Evolutionary conservation across 2,797 vertebrate species (phyloP).

Genomic region (Danio aesculapii): DNA sequence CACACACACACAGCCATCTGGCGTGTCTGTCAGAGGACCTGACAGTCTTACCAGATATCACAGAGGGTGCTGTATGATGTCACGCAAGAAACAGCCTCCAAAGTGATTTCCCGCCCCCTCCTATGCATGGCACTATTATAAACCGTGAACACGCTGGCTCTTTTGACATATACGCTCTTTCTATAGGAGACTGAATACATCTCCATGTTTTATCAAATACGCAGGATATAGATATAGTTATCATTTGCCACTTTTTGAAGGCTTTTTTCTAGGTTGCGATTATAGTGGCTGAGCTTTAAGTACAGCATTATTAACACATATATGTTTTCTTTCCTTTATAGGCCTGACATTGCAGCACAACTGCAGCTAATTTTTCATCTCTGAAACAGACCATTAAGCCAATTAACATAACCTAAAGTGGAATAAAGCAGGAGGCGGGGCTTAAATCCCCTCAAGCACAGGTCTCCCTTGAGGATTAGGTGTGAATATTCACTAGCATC

Average conservation of each 20-base stretch:
- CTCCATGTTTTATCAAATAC: conserved; percentile 37
- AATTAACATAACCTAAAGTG: conserved; percentile 41
- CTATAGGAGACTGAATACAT: conserved; percentile 45
- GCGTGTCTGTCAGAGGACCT: conserved; percentile 65
- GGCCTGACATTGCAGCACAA: not conserved
- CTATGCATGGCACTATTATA: conserved; percentile 40
- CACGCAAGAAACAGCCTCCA: conserved; percentile 61
- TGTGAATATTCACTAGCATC: conserved; percentile 49
- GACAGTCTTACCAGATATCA: conserved; percentile 66
- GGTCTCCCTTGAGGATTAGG: conserved; percentile 53
- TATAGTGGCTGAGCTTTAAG: not conserved
- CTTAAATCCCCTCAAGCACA: conserved; percentile 28
- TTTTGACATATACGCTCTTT: conserved; percentile 21
- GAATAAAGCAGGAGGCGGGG: conserved; percentile 32
- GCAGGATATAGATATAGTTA: not conserved
- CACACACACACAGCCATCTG: conserved; percentile 58
- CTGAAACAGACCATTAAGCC: conserved; percentile 12
- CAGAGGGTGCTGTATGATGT: conserved; percentile 65
- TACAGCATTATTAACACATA: not conserved
- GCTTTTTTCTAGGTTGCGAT: not conserved
- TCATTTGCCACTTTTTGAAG: conserved; percentile 18
- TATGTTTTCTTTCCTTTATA: not conserved
- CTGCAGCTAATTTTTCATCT: conserved; percentile 5
- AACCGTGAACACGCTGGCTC: conserved; percentile 36
- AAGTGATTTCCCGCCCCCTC: conserved; percentile 59